Base-by-base conservation (phyloP, 2,888 invertebrate species). In the Agonopterix alstromeriana region DNA sequence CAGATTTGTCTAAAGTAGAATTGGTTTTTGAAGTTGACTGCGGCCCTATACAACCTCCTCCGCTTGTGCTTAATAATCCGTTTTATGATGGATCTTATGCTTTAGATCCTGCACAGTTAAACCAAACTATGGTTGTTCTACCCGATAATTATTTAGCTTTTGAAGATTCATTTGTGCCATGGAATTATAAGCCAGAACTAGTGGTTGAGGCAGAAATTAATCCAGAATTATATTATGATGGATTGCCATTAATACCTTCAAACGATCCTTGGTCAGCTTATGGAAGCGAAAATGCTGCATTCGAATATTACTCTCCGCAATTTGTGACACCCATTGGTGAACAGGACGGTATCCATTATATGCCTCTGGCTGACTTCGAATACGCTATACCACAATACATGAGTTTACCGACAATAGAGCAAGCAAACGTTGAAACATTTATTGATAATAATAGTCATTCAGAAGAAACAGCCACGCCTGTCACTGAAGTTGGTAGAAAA, bases 61-160 rank as follows among this genome's bases (percentile, higher is more conserved):
- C 88, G 27, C 65, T 88, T 47, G 84, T 90, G 49, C 73, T 90
- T 47, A 89, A 90, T 56, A 90, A 90, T 59, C 89, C 89, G 9
- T 90, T 89, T 67, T 89, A 89, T 57, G 85, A 88, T 54, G 82
- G 81, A 45, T 77, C 88, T 35, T 82, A 79, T 54, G 83, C 87
- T 27, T 64, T 79, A 48, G 73, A 79, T 60, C 58, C 77, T 14
- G 63, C 67, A 36, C 77, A 81, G 53, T 54, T 81, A 46, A 80
- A 73, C 62, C 76, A 74, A 53, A 65, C 71, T 42, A 73, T 83
- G 65, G 73, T 87, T n/a, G 68, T 82, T 48, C 60, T 89, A 56
- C 89, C 89, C 43, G 89, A 89, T 60, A 87, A 82, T 63, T 89
- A 89, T 65, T 70, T 89, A 61, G 85, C 87, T n/a, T 87, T 89